Evolutionary conservation across 2,888 invertebrate species (phyloP).

Genomic region (Torymus tubicola): DNA sequence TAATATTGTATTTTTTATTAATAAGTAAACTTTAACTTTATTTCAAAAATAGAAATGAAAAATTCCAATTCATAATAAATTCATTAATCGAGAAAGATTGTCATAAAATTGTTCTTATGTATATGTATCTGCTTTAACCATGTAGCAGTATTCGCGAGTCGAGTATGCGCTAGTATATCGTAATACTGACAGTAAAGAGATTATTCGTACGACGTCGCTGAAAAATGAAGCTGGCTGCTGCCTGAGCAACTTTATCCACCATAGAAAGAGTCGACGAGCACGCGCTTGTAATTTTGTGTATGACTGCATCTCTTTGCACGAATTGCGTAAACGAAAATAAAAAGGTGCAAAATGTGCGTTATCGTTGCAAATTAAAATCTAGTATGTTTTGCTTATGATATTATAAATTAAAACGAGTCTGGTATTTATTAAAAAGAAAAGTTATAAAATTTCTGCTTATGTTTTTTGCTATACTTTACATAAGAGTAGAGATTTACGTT

Average conservation of each 20-base stretch:
- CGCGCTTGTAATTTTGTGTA: constrained; percentile 14
- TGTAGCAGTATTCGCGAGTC: constrained; percentile 63
- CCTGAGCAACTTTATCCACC: constrained; percentile 46
- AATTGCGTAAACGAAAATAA: constrained; percentile 7
- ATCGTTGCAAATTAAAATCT: not conserved
- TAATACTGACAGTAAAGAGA: constrained; percentile 76
- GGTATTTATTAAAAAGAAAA: not conserved
- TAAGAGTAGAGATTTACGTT: too few species aligned
- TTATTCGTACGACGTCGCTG: constrained; percentile 66
- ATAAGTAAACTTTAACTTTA: too few species aligned
- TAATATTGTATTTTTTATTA: too few species aligned
- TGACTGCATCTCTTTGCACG: not conserved
- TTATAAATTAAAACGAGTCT: not conserved
- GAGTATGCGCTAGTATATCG: constrained; percentile 71
- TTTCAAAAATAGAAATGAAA: too few species aligned
- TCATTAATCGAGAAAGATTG: too few species aligned
- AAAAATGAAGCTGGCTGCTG: constrained; percentile 66
- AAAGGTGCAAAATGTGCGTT: not conserved
- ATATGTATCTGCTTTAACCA: not conserved
- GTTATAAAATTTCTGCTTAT: too few species aligned
- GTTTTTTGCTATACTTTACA: too few species aligned
- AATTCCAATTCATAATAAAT: too few species aligned
- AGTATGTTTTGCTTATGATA: not conserved
- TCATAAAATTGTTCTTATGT: not conserved
- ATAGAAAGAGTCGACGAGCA: not conserved